Percentiles rank a stretch among this genome's conserved stretches.
These are phyloP conservation scores for Tokudaia muenninki DNA, from an alignment of 2,797 vertebrate genomes.

Conservation along the genomic window DNA sequence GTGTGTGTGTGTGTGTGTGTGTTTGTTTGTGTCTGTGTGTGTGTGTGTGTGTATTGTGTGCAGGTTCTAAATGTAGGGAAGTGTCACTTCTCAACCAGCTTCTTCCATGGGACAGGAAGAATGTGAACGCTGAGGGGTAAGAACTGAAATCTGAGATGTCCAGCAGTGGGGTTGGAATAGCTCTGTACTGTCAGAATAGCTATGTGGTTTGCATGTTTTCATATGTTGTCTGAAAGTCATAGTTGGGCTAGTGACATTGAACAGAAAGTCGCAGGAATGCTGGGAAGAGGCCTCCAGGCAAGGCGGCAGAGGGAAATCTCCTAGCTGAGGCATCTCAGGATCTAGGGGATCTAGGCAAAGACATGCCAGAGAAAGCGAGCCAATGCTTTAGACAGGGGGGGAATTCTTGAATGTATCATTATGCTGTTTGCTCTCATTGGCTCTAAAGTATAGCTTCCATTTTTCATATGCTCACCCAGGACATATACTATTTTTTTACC, in stretches of 20 bases:
- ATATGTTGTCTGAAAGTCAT: background rate
- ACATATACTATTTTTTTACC: too few species aligned
- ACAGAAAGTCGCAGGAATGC: too few species aligned
- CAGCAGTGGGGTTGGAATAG: background rate
- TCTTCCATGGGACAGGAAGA: background rate
- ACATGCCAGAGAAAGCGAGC: background rate
- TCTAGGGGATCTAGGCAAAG: background rate
- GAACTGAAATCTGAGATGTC: background rate
- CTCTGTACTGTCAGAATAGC: background rate
- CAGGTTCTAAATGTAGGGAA: background rate
- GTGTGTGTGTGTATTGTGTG: accelerated
- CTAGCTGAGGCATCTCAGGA: background rate
- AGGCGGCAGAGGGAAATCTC: background rate
- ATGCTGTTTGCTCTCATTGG: background rate
- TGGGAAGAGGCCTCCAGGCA: background rate
- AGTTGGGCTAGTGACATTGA: background rate
- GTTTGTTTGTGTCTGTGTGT: too few species aligned
- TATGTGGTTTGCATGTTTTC: background rate
- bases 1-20: background rate
- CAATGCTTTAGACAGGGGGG: background rate
- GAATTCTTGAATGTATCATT: background rate
- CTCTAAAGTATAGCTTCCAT: background rate
- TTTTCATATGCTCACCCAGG: background rate
- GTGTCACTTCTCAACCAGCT: background rate
- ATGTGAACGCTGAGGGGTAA: background rate